These are phyloP conservation scores for Colletes gigas DNA, from an alignment of 1,140 invertebrate genomes.

Conservation along the genomic window DNA sequence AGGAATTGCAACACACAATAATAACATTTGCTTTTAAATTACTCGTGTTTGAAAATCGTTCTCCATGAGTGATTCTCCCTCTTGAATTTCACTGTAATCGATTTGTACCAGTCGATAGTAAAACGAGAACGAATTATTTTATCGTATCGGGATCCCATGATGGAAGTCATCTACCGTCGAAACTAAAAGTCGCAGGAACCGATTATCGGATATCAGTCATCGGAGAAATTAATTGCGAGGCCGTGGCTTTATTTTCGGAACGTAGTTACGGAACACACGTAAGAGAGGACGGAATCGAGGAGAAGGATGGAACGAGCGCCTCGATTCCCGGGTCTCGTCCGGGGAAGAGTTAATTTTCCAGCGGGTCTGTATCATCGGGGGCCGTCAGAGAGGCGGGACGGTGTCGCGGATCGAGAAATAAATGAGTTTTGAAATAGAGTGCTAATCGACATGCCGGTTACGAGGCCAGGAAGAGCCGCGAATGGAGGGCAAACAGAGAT, in stretches of 20 bases:
- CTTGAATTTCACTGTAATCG: no score
- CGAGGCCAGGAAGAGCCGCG: not conserved
- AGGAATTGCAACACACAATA: no score
- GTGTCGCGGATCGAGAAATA: slow-evolving; percentile 40
- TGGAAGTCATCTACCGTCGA: not conserved
- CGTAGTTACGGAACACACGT: slow-evolving; percentile 13
- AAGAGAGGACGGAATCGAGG: slow-evolving; percentile 22
- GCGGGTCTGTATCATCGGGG: slow-evolving; percentile 3
- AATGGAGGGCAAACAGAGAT: slow-evolving; percentile 30
- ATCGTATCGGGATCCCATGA: not conserved
- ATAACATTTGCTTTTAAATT: no score
- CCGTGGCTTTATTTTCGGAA: slow-evolving; percentile 35
- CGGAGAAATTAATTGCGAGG: slow-evolving; percentile 14
- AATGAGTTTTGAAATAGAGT: slow-evolving; percentile 55
- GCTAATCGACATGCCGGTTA: slow-evolving; percentile 50
- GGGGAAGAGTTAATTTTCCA: slow-evolving; percentile 39
- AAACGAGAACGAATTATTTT: not conserved
- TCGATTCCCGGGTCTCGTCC: slow-evolving; percentile 36
- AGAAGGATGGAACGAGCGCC: slow-evolving; percentile 13
- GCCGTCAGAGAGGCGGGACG: slow-evolving; percentile 14
- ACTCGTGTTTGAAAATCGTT: no score
- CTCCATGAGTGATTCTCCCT: no score
- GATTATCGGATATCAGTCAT: slow-evolving; percentile 14
- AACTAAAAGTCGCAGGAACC: not conserved
- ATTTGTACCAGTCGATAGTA: not conserved